These are phyloP conservation scores for Argopecten irradians DNA, from an alignment of 1,140 invertebrate genomes.

Conservation along the genomic window DNA sequence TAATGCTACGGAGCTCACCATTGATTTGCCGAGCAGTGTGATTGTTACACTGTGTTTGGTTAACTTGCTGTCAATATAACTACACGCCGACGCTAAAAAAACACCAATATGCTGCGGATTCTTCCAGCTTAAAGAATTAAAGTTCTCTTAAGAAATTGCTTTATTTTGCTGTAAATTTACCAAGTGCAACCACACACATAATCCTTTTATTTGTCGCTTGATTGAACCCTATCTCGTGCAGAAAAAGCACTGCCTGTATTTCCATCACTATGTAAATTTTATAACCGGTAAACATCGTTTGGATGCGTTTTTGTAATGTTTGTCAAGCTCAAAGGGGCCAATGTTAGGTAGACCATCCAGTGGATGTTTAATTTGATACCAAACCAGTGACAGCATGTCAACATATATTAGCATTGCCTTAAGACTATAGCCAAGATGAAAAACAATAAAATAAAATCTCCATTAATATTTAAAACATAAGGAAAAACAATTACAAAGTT, in stretches of 20 bases:
- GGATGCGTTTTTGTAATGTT: not conserved
- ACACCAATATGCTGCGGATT: conserved; percentile 7
- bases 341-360: not conserved
- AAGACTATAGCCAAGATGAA: not conserved
- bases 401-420: not conserved
- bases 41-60: conserved; percentile 1
- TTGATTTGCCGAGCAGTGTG: not conserved
- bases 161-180: conserved; percentile 18
- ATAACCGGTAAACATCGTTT: not conserved
- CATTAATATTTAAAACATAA: not conserved
- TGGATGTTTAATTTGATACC: not conserved
- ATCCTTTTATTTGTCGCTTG: conserved; percentile 14
- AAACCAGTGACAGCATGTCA: not conserved
- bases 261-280: conserved; percentile 23
- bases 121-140: not conserved
- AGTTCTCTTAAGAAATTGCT: conserved; percentile 17
- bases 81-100: not conserved
- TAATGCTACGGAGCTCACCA: not conserved
- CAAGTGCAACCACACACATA: conserved; percentile 20
- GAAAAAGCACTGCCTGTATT: conserved; percentile 1
- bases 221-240: not conserved
- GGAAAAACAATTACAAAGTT: not conserved
- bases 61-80: conserved; percentile 16
- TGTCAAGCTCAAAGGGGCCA: not conserved
- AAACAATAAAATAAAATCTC: not conserved